Evolutionary conservation across 2,797 vertebrate genomes (phyloP).

Genomic region (Galagoides demidoff): DNA sequence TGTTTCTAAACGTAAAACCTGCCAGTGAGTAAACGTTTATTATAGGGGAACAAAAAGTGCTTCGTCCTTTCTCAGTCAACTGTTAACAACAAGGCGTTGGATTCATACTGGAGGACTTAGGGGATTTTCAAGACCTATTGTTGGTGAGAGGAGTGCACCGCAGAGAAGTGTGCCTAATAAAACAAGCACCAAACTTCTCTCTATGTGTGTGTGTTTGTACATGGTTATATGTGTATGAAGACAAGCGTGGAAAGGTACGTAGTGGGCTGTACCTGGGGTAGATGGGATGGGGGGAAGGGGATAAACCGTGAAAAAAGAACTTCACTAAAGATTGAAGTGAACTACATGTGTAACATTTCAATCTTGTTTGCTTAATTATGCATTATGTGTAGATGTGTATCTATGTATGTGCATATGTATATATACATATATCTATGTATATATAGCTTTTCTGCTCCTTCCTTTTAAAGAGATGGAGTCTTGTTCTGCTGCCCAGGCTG

Average conservation of each 20-base stretch:
- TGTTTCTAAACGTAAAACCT: slow-evolving; percentile 7
- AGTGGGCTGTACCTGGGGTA: background rate
- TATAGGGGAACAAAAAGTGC: background rate
- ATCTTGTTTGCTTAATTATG: background rate
- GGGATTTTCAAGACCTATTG: background rate
- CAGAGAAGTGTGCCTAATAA: background rate
- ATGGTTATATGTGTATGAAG: background rate
- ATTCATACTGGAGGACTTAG: background rate
- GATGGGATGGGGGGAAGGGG: background rate
- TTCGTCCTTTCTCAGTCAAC: background rate
- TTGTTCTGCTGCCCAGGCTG: background rate
- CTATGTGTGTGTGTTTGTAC: background rate
- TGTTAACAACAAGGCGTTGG: background rate
- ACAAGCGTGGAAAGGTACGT: background rate
- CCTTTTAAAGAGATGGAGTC: background rate
- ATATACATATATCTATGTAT: background rate
- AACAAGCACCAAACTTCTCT: background rate
- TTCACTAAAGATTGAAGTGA: background rate
- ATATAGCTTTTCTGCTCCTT: background rate
- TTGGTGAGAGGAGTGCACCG: background rate
- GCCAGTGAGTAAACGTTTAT: background rate
- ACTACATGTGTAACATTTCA: background rate
- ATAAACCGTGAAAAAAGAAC: background rate
- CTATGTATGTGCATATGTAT: background rate
- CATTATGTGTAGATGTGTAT: background rate